Evolutionary conservation across 2,888 invertebrate species (phyloP).

Genomic region (Ptychoptera albimana): DNA sequence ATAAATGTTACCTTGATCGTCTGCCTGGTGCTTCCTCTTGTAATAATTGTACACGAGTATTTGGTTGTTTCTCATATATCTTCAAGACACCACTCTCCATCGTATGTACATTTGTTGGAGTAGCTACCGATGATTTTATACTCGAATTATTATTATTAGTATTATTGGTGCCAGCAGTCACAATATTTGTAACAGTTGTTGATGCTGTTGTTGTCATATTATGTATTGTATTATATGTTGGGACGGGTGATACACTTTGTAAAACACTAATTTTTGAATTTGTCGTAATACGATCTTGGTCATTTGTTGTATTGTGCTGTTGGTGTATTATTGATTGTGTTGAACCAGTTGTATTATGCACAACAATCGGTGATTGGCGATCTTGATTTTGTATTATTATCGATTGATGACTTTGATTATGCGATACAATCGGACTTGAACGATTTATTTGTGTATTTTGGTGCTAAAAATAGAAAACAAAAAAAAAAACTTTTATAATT

Average conservation of each 20-base stretch:
- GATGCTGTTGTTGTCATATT: neutral
- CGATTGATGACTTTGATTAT: constrained; percentile 15
- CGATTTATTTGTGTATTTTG: constrained; percentile 6
- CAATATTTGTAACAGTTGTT: neutral
- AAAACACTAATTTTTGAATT: neutral
- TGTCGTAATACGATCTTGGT: neutral
- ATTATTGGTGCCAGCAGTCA: constrained; percentile 1
- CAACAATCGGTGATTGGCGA: constrained; percentile 1
- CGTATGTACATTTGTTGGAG: constrained; percentile 17
- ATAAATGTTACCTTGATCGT: constrained; percentile 35
- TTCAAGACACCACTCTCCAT: constrained; percentile 35
- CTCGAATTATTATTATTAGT: constrained; percentile 3
- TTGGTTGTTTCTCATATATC: constrained; percentile 36
- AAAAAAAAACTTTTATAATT: neutral
- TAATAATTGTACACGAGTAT: constrained; percentile 30
- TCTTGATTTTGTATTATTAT: neutral
- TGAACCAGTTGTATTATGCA: constrained; percentile 1
- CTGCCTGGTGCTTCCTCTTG: constrained; percentile 33
- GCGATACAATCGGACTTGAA: constrained; percentile 21
- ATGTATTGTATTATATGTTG: neutral
- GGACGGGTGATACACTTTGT: constrained; percentile 1
- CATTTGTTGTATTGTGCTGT: neutral
- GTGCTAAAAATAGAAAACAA: neutral
- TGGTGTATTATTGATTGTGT: constrained; percentile 2
- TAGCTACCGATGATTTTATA: neutral